Percentiles rank a stretch among this genome's conserved stretches.
Conservation (phyloP, 35 echinoderm and acorn worm species). For the Acanthaster planci region DNA sequence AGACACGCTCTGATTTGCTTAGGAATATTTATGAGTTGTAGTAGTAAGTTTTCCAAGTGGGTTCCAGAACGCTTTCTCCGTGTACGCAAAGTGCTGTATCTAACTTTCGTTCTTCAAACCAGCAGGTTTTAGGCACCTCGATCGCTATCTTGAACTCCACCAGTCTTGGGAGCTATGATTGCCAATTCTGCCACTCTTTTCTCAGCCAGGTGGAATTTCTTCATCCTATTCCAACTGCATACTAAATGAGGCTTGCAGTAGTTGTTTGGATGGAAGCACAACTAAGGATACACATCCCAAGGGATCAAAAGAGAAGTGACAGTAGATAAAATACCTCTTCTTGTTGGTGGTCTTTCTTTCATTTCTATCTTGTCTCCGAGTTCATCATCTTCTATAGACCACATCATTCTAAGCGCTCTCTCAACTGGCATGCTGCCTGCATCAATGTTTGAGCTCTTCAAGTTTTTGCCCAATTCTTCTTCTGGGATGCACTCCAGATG, state of each 20-base stretch:
- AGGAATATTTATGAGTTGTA: too few species aligned
- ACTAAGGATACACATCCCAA: slow-evolving; percentile 42
- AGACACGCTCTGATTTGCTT: too few species aligned
- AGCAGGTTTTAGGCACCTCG: slow-evolving; percentile 43
- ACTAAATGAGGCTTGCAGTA: slow-evolving; percentile 46
- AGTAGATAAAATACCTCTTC: slow-evolving; percentile 45
- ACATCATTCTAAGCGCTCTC: not conserved
- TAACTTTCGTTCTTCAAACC: not conserved
- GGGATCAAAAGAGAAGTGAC: slow-evolving; percentile 47
- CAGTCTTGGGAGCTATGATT: slow-evolving; percentile 30
- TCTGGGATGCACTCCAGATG: slow-evolving; percentile 45
- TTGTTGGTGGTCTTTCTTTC: slow-evolving; percentile 24
- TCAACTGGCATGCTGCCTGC: not conserved
- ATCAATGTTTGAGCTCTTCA: not conserved
- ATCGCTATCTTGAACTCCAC: slow-evolving; percentile 35
- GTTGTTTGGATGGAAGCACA: slow-evolving; percentile 62
- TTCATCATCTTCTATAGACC: not conserved
- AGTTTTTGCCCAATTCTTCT: slow-evolving; percentile 23
- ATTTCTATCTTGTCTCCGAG: not conserved
- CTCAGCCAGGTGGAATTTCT: slow-evolving; percentile 4
- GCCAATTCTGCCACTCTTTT: slow-evolving; percentile 32
- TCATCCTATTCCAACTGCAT: slow-evolving; percentile 51
- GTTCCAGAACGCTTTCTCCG: too few species aligned
- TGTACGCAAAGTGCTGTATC: slow-evolving; percentile 55
- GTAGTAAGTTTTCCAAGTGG: too few species aligned